Evolutionary conservation across 2,113 vertebrate genomes (phyloP).

Genomic region (Podarcis cretensis): DNA sequence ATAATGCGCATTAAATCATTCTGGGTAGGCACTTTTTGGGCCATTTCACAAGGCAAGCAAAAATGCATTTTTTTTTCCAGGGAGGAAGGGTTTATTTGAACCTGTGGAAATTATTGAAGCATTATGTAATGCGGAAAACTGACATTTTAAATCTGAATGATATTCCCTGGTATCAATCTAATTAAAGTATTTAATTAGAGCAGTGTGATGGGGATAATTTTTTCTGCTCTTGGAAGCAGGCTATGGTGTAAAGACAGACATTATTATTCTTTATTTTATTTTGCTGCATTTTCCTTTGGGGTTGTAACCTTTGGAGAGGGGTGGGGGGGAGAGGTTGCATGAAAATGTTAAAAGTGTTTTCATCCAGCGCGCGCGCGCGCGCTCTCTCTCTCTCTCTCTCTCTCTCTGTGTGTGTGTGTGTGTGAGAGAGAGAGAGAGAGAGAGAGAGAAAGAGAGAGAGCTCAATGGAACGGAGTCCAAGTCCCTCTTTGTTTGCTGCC

Average conservation of each 20-base stretch:
- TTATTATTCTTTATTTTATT: neutral
- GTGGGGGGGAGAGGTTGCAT: too few relatives aligned
- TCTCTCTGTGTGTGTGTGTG: too few relatives aligned
- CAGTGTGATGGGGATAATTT: neutral
- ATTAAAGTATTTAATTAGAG: conserved; percentile 7
- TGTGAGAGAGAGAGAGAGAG: too few relatives aligned
- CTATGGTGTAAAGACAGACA: neutral
- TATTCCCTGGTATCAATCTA: neutral
- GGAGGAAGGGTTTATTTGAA: neutral
- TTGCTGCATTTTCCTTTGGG: too few relatives aligned
- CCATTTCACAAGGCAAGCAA: conserved; percentile 11
- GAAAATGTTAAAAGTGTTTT: too few relatives aligned
- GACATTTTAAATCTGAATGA: neutral
- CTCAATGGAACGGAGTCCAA: too few relatives aligned
- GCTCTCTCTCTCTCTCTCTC: too few relatives aligned
- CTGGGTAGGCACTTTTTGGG: neutral
- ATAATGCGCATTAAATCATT: conserved; percentile 18
- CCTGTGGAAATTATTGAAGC: neutral
- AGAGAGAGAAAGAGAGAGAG: too few relatives aligned
- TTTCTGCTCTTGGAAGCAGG: neutral
- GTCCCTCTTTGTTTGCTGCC: too few relatives aligned
- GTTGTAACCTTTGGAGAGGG: too few relatives aligned
- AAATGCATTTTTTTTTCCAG: neutral
- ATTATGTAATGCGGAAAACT: neutral
- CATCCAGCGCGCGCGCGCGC: too few relatives aligned